These are phyloP conservation scores for Galerucella nymphaeae DNA, from an alignment of 2,888 invertebrate species.

Conservation along the genomic window DNA sequence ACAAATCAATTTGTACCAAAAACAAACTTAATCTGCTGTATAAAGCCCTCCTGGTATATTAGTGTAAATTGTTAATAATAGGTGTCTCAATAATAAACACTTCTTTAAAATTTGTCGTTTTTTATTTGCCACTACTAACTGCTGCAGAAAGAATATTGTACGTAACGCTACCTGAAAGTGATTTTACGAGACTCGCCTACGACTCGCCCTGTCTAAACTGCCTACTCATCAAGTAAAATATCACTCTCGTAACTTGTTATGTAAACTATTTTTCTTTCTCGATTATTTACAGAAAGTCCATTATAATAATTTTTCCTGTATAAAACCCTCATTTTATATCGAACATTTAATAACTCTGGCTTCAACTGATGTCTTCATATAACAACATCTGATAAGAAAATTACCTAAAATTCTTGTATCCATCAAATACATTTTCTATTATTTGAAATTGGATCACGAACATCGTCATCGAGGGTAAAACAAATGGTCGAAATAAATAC, in stretches of 20 bases:
- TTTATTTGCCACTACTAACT: neutral
- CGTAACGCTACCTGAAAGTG: no score
- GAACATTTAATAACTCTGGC: neutral
- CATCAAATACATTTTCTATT: constrained; percentile 15
- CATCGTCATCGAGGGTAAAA: constrained; percentile 40
- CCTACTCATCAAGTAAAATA: no score
- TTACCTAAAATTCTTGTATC: constrained; percentile 17
- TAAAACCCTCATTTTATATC: neutral
- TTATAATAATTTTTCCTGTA: no score
- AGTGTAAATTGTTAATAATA: constrained; percentile 64
- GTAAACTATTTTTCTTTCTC: no score
- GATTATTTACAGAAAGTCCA: no score
- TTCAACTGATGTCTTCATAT: constrained; percentile 17
- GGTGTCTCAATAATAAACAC: constrained; percentile 63
- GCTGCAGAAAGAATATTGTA: no score
- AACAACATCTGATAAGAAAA: constrained; percentile 14
- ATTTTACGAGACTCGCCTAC: no score
- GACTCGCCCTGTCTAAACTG: no score
- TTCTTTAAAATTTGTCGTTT: constrained; percentile 52
- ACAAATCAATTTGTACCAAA: constrained; percentile 55
- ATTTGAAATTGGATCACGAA: constrained; percentile 38
- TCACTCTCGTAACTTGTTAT: no score
- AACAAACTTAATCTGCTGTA: constrained; percentile 54
- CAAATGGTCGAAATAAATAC: constrained; percentile 57
- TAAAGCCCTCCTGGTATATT: constrained; percentile 58